Evolutionary conservation across 2,888 invertebrate genomes (phyloP).

Genomic region (Cheilosia urbana): DNA sequence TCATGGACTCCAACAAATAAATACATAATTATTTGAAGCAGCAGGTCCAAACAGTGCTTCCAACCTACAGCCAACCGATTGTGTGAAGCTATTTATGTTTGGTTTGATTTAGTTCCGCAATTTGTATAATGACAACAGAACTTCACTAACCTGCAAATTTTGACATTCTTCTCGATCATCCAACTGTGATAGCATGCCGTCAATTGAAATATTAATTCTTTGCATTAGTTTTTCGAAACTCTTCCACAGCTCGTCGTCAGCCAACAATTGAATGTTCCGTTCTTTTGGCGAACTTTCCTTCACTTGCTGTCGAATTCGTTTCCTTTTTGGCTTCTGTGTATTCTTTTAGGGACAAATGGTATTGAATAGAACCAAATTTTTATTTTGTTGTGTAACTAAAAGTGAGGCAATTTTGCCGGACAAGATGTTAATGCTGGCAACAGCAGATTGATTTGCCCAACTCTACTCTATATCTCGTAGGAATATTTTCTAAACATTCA

Average conservation of each 20-base stretch:
- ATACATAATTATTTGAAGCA: no score
- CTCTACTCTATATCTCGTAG: no score
- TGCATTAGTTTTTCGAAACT: neutral
- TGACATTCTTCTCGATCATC: neutral
- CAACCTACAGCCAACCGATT: no score
- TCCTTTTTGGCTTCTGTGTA: neutral
- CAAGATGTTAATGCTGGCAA: neutral
- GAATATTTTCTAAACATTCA: no score
- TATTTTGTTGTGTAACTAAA: neutral
- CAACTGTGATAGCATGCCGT: neutral
- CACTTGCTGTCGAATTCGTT: neutral
- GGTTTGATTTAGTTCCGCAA: neutral
- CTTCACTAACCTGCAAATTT: constrained; percentile 1
- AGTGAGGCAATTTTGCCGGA: neutral
- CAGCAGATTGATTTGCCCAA: no score
- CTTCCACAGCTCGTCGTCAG: neutral
- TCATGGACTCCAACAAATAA: no score
- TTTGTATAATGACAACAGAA: neutral
- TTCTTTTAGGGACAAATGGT: neutral
- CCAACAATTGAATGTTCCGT: neutral
- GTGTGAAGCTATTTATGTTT: neutral
- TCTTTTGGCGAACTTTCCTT: neutral
- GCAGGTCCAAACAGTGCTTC: no score
- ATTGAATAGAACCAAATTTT: neutral
- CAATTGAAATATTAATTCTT: neutral